phyloP scores from a whole-genome alignment of 2,113 vertebrate genomes.

The Emydocephalus ijimae region DNA sequence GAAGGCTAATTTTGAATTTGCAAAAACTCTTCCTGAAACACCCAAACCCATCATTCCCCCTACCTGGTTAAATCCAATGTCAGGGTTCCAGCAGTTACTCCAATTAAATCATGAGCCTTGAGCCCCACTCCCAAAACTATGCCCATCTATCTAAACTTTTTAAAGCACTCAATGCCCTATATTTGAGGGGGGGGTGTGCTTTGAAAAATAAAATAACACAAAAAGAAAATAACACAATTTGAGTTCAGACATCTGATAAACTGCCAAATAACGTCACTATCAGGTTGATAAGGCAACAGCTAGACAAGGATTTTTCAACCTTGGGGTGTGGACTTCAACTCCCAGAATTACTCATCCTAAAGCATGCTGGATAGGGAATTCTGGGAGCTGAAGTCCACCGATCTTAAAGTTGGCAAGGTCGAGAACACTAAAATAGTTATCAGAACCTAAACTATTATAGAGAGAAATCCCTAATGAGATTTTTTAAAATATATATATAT shows the following conservation, averaged over 20 bases:
- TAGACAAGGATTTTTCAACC: background rate
- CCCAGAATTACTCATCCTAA: background rate
- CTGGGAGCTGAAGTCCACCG: background rate
- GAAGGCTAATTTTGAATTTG: background rate
- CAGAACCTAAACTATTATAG: background rate
- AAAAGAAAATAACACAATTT: background rate
- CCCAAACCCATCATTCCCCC: background rate
- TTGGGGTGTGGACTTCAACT: background rate
- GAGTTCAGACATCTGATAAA: background rate
- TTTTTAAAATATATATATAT: too few species aligned
- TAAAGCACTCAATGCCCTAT: background rate
- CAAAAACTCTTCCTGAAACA: too few species aligned
- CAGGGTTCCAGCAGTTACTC: too few species aligned
- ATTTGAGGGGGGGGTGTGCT: background rate
- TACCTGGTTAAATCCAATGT: background rate
- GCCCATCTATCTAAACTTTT: background rate
- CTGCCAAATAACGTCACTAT: background rate
- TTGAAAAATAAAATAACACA: background rate
- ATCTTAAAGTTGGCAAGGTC: background rate
- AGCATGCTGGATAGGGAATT: background rate
- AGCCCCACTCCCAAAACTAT: background rate
- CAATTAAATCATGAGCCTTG: too few species aligned
- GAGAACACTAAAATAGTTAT: background rate
- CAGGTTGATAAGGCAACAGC: background rate
- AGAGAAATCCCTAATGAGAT: background rate